Conservation (phyloP, 2,113 vertebrate species). For the Syrrhaptes paradoxus region DNA sequence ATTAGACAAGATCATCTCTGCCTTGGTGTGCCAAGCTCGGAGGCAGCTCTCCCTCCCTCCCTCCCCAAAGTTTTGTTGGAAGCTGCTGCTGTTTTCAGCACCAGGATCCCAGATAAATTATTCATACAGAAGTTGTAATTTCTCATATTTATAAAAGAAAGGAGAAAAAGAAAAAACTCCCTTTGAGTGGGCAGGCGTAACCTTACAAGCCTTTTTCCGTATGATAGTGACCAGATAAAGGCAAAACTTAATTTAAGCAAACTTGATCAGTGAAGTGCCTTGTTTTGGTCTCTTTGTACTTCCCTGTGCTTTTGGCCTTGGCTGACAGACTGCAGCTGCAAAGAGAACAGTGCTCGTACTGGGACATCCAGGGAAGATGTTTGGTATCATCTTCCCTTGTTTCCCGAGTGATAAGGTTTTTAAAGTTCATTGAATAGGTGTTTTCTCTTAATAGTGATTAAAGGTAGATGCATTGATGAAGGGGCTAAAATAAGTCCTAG, state of each 20-base stretch:
- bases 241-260: background rate
- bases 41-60: background rate
- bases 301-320: background rate
- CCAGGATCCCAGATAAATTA: background rate
- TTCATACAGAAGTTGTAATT: slow-evolving; percentile 20
- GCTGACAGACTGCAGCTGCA: background rate
- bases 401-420: background rate
- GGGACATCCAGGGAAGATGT: background rate
- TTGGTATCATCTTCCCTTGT: background rate
- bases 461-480: background rate
- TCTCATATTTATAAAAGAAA: slow-evolving; percentile 5
- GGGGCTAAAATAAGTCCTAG: background rate
- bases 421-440: background rate
- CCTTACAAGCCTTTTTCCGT: background rate
- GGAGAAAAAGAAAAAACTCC: background rate
- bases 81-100: slow-evolving; percentile 25
- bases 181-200: background rate
- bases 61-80: slow-evolving; percentile 14
- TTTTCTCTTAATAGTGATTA: background rate
- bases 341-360: background rate
- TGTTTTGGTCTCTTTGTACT: background rate
- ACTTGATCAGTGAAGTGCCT: background rate
- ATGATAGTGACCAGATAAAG: background rate
- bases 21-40: background rate
- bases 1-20: slow-evolving; percentile 12